These are phyloP conservation scores for Anguilla obscura DNA, from an alignment of 2,797 vertebrate species.

Conservation along the genomic window DNA sequence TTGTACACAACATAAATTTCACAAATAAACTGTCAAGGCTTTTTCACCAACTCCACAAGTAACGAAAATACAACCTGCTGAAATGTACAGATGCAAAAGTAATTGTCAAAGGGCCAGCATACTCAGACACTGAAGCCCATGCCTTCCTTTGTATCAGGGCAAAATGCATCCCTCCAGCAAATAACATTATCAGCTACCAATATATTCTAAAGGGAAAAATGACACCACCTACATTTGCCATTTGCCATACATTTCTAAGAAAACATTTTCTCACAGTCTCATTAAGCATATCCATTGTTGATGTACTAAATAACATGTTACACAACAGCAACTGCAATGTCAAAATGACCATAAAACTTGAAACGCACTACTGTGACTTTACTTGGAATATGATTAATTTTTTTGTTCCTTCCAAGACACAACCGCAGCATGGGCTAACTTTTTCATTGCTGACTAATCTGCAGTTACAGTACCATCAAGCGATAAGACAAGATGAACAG, in stretches of 20 bases:
- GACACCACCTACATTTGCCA: background rate
- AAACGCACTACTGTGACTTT: background rate
- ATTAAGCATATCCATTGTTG: background rate
- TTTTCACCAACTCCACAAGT: background rate
- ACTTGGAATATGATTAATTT: background rate
- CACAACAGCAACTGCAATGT: background rate
- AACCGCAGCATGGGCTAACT: background rate
- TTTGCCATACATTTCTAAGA: background rate
- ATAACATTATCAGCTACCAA: background rate
- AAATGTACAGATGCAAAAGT: background rate
- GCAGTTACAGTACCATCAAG: background rate
- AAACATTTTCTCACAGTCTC: background rate
- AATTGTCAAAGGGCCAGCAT: background rate
- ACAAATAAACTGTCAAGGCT: background rate
- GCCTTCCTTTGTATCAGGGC: background rate
- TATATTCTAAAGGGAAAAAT: background rate
- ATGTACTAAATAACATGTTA: background rate
- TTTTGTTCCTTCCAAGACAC: background rate
- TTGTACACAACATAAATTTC: background rate
- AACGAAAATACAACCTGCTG: background rate
- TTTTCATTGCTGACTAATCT: background rate
- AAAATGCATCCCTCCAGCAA: conserved; percentile 1
- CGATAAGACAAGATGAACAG: background rate
- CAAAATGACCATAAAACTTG: background rate
- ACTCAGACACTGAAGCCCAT: background rate